A percentile compares a stretch with the other conserved stretches of the same genome.
Evolutionary conservation across 1,140 invertebrate genomes (phyloP).

Genomic region (Lepeophtheirus salmonis): DNA sequence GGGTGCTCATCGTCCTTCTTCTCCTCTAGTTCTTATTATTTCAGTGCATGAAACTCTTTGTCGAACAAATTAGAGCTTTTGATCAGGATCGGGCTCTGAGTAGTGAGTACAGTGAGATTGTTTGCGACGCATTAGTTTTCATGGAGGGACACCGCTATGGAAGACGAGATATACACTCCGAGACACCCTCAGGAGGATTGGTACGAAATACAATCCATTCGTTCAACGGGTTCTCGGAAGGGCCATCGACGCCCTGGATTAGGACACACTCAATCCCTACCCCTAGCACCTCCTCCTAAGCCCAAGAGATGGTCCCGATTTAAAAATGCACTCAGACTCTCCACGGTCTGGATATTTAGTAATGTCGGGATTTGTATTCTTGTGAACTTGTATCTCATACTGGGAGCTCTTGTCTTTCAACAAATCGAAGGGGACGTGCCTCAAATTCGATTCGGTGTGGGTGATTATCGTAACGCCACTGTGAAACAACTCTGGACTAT

Average conservation of each 20-base stretch:
- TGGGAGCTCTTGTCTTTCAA: constrained; percentile 21
- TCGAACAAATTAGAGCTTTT: too few relatives aligned
- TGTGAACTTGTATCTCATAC: constrained; percentile 21
- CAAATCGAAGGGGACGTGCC: constrained; percentile 22
- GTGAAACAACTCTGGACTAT: constrained; percentile 26
- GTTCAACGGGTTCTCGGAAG: not conserved
- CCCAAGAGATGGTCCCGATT: not conserved
- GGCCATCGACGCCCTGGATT: too few relatives aligned
- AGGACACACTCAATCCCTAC: too few relatives aligned
- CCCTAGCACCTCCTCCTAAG: not conserved
- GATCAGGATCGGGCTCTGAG: too few relatives aligned
- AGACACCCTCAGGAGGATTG: not conserved
- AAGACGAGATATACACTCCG: not conserved
- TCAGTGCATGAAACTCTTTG: too few relatives aligned
- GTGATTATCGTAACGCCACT: constrained; percentile 18
- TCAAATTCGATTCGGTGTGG: constrained; percentile 20
- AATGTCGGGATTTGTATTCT: constrained; percentile 22
- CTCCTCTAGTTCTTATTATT: too few relatives aligned
- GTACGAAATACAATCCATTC: not conserved
- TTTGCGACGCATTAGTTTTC: too few relatives aligned
- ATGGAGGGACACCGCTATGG: not conserved
- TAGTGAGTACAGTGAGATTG: too few relatives aligned
- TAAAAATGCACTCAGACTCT: not conserved
- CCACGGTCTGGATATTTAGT: constrained; percentile 5
- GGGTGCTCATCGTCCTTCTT: too few relatives aligned